These are phyloP conservation scores for Psilanteris sp. DNA, from an alignment of 1,140 invertebrate species.

Conservation along the genomic window DNA sequence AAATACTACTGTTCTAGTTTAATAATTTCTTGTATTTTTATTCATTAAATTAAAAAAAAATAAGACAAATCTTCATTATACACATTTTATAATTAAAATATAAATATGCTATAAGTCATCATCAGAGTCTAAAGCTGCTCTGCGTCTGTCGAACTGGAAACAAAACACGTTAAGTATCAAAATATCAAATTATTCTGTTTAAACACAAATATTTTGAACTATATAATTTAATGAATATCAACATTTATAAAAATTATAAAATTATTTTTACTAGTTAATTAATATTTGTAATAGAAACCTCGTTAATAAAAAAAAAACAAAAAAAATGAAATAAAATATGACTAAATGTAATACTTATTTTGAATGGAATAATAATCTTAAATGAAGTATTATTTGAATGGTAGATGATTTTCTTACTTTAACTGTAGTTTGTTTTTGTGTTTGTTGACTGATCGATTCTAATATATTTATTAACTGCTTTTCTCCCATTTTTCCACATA, in stretches of 20 bases:
- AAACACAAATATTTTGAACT: no score
- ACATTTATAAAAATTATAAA: no score
- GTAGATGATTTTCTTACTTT: constrained; percentile 83
- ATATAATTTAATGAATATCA: no score
- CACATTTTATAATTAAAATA: background rate
- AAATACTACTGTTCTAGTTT: constrained; percentile 8
- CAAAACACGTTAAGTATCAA: constrained; percentile 5
- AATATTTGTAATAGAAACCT: no score
- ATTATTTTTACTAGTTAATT: no score
- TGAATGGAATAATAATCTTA: no score
- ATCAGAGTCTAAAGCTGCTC: constrained; percentile 50
- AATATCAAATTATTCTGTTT: no score
- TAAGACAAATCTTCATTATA: constrained; percentile 25
- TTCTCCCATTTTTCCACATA: constrained; percentile 90
- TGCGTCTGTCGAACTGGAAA: constrained; percentile 49
- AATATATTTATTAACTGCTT: constrained; percentile 90
- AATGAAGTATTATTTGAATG: no score
- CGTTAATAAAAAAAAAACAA: no score
- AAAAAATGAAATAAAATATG: no score
- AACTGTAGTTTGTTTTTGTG: constrained; percentile 87
- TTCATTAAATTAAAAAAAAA: constrained; percentile 46
- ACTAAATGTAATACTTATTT: no score
- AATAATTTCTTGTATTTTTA: constrained; percentile 1
- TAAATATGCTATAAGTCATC: constrained; percentile 49
- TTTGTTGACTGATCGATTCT: constrained; percentile 92